phyloP scores from a whole-genome alignment of 1,140 invertebrate species.

The Drosophila lowei region DNA sequence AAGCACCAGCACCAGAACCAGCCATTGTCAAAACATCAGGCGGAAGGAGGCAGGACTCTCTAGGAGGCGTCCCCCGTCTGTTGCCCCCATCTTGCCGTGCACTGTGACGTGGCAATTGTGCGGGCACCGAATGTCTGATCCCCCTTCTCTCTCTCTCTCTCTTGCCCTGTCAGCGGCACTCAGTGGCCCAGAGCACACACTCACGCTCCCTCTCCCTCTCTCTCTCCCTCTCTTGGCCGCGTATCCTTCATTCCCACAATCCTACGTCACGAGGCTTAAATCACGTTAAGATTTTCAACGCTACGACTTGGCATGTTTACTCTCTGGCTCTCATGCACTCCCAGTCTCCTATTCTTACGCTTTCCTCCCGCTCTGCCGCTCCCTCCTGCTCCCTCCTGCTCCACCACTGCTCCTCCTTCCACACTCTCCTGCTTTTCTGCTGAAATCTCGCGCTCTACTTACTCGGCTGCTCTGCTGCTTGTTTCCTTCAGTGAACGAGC shows the following conservation, averaged over 20 bases:
- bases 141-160: not conserved
- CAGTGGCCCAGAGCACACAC: not conserved
- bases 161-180: constrained; percentile 31
- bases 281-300: constrained; percentile 69
- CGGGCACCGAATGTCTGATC: constrained; percentile 54
- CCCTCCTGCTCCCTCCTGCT: no score
- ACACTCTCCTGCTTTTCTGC: no score
- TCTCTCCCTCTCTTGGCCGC: not conserved
- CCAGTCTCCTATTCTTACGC: not conserved
- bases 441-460: no score
- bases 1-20: not conserved
- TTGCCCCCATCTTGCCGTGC: constrained; percentile 6
- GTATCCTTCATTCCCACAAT: not conserved
- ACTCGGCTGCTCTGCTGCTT: no score
- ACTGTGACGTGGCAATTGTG: constrained; percentile 66
- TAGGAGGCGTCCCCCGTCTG: not conserved
- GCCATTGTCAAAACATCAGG: constrained; percentile 57
- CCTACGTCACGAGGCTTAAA: constrained; percentile 62
- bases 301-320: constrained; percentile 63
- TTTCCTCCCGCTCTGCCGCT: no score
- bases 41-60: constrained; percentile 3
- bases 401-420: no score
- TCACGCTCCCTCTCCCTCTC: constrained; percentile 3
- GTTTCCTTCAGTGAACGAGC: no score
- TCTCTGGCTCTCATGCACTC: not conserved